Percentiles rank a stretch among this genome's conserved stretches.
phyloP scores from a whole-genome alignment of 2,113 vertebrate species.

The Ciconia stormi region DNA sequence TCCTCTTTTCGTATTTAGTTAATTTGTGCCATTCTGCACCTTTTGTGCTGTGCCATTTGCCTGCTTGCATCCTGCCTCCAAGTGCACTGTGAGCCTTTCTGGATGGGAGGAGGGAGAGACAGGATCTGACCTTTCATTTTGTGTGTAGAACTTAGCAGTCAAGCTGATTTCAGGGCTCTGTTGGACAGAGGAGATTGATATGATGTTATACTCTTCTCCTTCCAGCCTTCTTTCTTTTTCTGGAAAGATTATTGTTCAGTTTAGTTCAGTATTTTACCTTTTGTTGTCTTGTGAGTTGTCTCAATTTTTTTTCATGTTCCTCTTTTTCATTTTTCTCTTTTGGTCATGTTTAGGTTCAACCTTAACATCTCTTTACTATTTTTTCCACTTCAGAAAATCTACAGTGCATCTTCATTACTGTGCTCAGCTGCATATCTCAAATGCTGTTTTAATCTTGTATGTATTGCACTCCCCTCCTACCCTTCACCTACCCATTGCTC shows the following conservation, averaged over 20 bases:
- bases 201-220: background rate
- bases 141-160: background rate
- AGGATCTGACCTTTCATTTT: background rate
- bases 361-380: background rate
- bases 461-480: background rate
- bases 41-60: background rate
- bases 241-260: background rate
- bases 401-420: background rate
- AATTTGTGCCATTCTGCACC: background rate
- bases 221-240: background rate
- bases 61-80: background rate
- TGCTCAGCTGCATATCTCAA: background rate
- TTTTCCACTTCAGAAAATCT: background rate
- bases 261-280: background rate
- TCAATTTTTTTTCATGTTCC: background rate
- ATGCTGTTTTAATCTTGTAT: background rate
- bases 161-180: background rate
- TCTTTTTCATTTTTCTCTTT: background rate
- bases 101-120: background rate
- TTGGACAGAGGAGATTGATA: background rate
- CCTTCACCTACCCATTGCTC: background rate
- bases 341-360: background rate
- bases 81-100: background rate
- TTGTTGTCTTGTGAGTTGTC: background rate
- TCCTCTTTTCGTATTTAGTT: background rate